phyloP scores from a whole-genome alignment of 2,888 invertebrate genomes.

The Dryadula phaetusa region DNA sequence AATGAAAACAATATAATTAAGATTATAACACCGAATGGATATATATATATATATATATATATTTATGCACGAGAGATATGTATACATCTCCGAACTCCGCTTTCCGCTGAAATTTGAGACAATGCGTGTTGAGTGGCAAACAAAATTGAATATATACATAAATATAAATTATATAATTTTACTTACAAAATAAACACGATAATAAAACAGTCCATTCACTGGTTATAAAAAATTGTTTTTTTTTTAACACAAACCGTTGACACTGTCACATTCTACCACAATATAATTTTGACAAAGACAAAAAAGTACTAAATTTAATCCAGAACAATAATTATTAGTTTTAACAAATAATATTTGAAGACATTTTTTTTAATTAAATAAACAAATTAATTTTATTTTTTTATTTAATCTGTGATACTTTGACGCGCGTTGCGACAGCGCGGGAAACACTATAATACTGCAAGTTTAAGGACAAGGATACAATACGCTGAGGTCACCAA shows the following conservation, averaged over 20 bases:
- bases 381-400: too few relatives aligned
- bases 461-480: constrained; percentile 69
- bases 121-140: too few relatives aligned
- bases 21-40: too few relatives aligned
- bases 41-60: too few relatives aligned
- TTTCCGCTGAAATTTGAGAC: too few relatives aligned
- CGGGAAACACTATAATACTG: constrained; percentile 33
- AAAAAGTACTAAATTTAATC: not conserved
- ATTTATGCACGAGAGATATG: too few relatives aligned
- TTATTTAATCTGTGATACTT: constrained; percentile 26
- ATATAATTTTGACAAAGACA: not conserved
- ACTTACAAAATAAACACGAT: not conserved
- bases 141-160: too few relatives aligned
- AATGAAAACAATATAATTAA: too few relatives aligned
- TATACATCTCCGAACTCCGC: too few relatives aligned
- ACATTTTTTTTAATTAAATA: too few relatives aligned
- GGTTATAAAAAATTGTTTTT: not conserved
- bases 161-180: not conserved
- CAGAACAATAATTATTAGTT: not conserved
- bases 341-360: not conserved
- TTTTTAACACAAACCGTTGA: not conserved
- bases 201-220: constrained; percentile 5
- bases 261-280: constrained; percentile 4
- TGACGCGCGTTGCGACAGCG: constrained; percentile 44
- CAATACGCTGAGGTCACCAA: constrained; percentile 37